phyloP scores from a whole-genome alignment of 2,113 vertebrate genomes.

The Thryonomys swinderianus region DNA sequence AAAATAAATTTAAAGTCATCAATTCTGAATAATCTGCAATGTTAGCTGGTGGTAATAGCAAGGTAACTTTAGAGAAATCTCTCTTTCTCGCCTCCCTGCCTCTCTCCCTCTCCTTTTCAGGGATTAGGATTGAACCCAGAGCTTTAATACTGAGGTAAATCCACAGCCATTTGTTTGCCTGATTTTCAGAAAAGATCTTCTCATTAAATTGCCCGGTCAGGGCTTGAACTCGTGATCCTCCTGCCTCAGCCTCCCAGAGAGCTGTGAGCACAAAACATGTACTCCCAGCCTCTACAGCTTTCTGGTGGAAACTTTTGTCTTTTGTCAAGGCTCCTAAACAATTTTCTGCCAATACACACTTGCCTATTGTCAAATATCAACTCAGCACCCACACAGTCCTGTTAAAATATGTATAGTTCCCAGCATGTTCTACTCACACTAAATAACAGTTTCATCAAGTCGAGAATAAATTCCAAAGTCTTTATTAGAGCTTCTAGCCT shows the following conservation, averaged over 20 bases:
- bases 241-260: not conserved
- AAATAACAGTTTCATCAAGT: not conserved
- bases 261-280: not conserved
- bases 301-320: not conserved
- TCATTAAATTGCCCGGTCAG: not conserved
- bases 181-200: not conserved
- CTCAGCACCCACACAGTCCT: not conserved
- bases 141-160: not conserved
- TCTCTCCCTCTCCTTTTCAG: not conserved
- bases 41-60: not conserved
- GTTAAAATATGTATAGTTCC: not conserved
- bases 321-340: not conserved
- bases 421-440: not conserved
- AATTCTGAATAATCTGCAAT: slow-evolving; percentile 12
- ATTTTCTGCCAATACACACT: not conserved
- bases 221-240: not conserved
- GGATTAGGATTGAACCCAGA: not conserved
- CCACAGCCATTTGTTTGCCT: not conserved
- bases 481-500: not conserved
- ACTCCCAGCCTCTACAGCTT: not conserved
- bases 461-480: not conserved
- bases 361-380: slow-evolving; percentile 32
- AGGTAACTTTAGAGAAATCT: not conserved
- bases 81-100: too few relatives aligned
- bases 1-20: not conserved